Evolutionary conservation across 2,113 vertebrate genomes (phyloP), one percentile per base, ranked within the genome.

Genomic region (Melierax canorus): DNA sequence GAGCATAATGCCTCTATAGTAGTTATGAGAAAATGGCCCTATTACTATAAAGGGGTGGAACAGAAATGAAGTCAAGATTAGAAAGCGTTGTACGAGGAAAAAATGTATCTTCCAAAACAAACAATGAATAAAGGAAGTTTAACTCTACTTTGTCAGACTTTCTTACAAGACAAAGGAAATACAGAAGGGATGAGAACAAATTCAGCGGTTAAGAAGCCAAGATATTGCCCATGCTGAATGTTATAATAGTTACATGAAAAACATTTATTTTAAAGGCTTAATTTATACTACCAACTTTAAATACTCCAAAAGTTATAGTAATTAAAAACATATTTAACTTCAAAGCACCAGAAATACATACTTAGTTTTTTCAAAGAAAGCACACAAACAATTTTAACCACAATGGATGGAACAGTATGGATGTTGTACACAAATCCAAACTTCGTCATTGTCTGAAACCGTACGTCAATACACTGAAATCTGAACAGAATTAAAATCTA

Each of bases 11-110:
- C 6, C 30, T 60, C 56, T 51, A 36, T 0, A 18, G 46, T 17
- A 79, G 36, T 59, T 80, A 32, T 0, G 20, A 77, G 50, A 69
- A 95, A 92, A 77, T 5, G 23, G 12, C 15, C 15, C 53, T 55
- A 23, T 50, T 74, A 43, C 45, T 75, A 48, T 43, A 92, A 68
- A 72, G 15, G 9, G 72, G 36, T 39, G 36, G 60, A 95, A 94
- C 23, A 43, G 74, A 95, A 97, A 89, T 69, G 22, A 78, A 71
- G 45, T 73, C 18, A 84, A 77, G 62, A 55, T 63, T 23, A 74
- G 20, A 53, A 89, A 91, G 18, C 11, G 15, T 21, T 55, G 32
- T 16, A 71, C 9, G 15, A 62, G 18, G 20, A 56, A 59, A 91
- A 87, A 67, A 53, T 3, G 0, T 23, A 69, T 53, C 17, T 63